Conservation (phyloP, 53 echinoderm and acorn worm species). For the Arbacia lixula region DNA sequence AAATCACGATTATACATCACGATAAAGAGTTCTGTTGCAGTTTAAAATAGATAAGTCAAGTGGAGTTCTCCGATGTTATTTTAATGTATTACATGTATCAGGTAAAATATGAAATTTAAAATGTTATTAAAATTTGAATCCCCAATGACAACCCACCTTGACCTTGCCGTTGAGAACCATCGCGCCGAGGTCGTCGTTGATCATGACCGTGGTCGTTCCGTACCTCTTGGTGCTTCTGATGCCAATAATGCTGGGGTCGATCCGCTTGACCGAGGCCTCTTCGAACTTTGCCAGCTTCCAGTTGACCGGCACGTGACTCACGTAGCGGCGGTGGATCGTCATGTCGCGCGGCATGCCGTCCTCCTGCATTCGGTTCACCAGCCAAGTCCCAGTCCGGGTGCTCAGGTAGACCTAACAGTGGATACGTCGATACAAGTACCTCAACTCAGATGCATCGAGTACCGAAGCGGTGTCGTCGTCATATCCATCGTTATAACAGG, state of each 20-base stretch:
- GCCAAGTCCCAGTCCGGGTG: conserved; percentile 76
- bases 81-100: no score
- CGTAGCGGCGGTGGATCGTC: conserved; percentile 61
- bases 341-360: conserved; percentile 66
- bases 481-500: no score
- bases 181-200: conserved; percentile 70
- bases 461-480: no score
- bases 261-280: conserved; percentile 15
- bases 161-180: conserved; percentile 49
- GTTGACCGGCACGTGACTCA: conserved; percentile 20
- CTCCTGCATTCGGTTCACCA: conserved; percentile 55
- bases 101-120: no score
- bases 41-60: no score
- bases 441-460: no score
- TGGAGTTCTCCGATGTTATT: no score
- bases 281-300: conserved; percentile 35
- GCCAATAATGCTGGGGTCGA: conserved; percentile 60
- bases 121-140: no score
- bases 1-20: no score
- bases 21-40: no score
- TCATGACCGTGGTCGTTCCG: conserved; percentile 65
- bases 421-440: no score
- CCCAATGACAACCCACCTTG: conserved; percentile 17
- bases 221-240: conserved; percentile 54
- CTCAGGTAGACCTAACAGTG: conserved; percentile 74